Conservation (phyloP, 2,888 invertebrate genomes). For the Sinelater perroti region DNA sequence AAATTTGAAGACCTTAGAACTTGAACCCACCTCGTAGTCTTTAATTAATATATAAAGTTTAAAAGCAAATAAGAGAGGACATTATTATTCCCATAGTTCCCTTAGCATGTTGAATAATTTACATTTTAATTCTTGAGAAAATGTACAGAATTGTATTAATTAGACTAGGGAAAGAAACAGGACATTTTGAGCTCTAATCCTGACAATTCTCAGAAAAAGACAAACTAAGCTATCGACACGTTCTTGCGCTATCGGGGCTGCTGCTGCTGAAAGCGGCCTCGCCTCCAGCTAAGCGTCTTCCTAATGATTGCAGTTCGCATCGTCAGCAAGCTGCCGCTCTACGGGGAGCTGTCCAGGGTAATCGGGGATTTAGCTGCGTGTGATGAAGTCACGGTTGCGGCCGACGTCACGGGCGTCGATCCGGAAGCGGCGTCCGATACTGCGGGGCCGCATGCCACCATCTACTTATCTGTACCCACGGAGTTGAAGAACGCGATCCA, state of each 20-base stretch:
- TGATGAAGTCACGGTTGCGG: slow-evolving; percentile 38
- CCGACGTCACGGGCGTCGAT: neutral
- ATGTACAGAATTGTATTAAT: no score
- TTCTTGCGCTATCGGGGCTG: no score
- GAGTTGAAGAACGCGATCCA: slow-evolving; percentile 49
- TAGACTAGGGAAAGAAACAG: no score
- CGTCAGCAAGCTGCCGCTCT: slow-evolving; percentile 36
- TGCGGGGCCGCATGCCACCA: slow-evolving; percentile 44
- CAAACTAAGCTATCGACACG: slow-evolving; percentile 14
- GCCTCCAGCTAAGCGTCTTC: slow-evolving; percentile 11
- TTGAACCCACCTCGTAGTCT: no score
- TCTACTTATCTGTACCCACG: slow-evolving; percentile 52
- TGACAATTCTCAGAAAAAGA: slow-evolving; percentile 17
- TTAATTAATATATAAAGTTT: no score
- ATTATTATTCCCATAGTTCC: no score
- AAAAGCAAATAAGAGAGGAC: no score
- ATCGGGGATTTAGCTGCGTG: slow-evolving; percentile 52
- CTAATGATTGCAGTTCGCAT: slow-evolving; percentile 42
- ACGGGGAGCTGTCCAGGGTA: slow-evolving; percentile 36
- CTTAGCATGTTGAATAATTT: no score
- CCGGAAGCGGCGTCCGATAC: slow-evolving; percentile 46
- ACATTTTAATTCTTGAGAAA: no score
- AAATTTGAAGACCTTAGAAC: no score
- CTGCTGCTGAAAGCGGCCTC: slow-evolving; percentile 13
- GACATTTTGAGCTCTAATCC: no score